These are phyloP conservation scores for Laterallus jamaicensis DNA, from an alignment of 2,113 vertebrate species.

Conservation along the genomic window DNA sequence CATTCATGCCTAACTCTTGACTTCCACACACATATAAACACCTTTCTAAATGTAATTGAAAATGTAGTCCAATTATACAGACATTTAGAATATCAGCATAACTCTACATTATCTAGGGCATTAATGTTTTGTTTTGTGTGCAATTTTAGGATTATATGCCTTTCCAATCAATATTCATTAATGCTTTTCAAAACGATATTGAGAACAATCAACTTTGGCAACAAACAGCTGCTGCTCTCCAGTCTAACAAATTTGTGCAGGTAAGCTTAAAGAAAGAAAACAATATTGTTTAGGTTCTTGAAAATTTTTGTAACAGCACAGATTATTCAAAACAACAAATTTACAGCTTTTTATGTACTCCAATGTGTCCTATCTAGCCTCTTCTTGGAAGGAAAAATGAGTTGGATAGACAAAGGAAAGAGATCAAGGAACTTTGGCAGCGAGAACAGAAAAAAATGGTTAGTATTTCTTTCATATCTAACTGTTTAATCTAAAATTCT, in stretches of 20 bases:
- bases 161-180: constrained; percentile 88
- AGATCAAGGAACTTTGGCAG: constrained; percentile 98
- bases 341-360: neutral
- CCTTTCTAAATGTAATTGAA: neutral
- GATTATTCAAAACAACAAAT: neutral
- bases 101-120: neutral
- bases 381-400: constrained; percentile 91
- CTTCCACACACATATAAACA: neutral
- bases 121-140: constrained; percentile 20
- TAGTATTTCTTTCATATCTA: constrained; percentile 56
- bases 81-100: neutral
- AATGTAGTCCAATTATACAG: neutral
- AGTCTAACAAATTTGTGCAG: constrained; percentile 95
- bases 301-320: neutral
- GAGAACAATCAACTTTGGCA: constrained; percentile 89
- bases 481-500: neutral
- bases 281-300: neutral
- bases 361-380: constrained; percentile 78
- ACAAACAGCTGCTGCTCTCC: constrained; percentile 88
- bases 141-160: constrained; percentile 92
- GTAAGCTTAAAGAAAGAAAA: constrained; percentile 68
- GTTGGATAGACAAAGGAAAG: constrained; percentile 94
- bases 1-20: neutral
- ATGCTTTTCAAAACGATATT: constrained; percentile 90
- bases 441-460: constrained; percentile 96